Evolutionary conservation across 2,797 vertebrate species (phyloP), one percentile per base, ranked within the genome.

Genomic region (Lacerta viridis): DNA sequence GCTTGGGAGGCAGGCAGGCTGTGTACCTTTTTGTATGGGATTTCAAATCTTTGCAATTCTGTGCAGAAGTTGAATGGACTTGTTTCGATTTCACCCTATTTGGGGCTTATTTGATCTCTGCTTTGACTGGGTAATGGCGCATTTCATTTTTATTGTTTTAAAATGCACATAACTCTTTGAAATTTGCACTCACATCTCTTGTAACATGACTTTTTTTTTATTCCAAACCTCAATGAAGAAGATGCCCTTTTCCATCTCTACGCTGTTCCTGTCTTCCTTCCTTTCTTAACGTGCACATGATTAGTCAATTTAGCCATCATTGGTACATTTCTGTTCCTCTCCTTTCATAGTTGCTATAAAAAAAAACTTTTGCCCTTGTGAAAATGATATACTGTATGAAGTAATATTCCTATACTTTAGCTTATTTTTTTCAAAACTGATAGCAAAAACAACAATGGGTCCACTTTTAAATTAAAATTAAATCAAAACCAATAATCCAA

Each of bases 141-240:
- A 4, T 77, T 77, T 77, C 17, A n/a, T 33, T 46, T 79, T 79
- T 79, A 59, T 79, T 33, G 55, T 79, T 79, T 79, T 18, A 79
- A n/a, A 79, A 79, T 33, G 8, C n/a, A 79, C 50, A 33, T 8
- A 79, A 79, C 8, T 20, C 29, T 7, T 79, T 20, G 77, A 79
- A 8, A n/a, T 7, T 33, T 55, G 36, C 23, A 36, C 11, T 23
- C 36, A 36, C 33, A 61, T 25, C 36, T 36, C 9, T 80, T 64
- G 20, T 17, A 64, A 4, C 39, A 61, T 11, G 7, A 23, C 50
- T 10, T 80, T 80, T 64, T 8, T 80, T 80, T 4, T 4, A 64
- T 61, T 25, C 79, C 20, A 61, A 15, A 64, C 25, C 5, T 50
- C 33, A 29, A 20, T 29, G n/a, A 75, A 41, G 13, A 13, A 15